Percentiles rank a stretch among this genome's conserved stretches.
Conservation (phyloP, 2,113 vertebrate species). For the Megaceryle maxima region DNA sequence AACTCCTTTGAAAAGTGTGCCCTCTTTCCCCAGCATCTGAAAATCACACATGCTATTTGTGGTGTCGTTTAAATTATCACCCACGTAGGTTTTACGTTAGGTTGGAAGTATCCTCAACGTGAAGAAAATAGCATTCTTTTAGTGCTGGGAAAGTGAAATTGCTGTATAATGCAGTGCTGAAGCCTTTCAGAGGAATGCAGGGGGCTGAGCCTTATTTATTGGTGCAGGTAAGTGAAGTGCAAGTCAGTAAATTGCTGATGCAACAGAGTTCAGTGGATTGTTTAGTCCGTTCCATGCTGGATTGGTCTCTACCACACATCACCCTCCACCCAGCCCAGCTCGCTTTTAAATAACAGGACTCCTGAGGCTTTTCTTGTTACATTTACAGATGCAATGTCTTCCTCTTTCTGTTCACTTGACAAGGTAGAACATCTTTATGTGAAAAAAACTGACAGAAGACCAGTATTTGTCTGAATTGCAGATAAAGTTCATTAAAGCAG, state of each 20-base stretch:
- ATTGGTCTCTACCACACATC: neutral
- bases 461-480: neutral
- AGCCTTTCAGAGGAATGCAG: neutral
- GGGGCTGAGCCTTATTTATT: neutral
- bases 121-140: neutral
- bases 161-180: neutral
- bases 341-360: conserved; percentile 8
- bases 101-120: neutral
- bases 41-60: neutral
- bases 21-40: neutral
- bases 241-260: conserved; percentile 18
- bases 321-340: neutral
- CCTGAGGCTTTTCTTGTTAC: conserved; percentile 14
- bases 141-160: neutral
- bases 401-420: neutral
- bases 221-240: neutral
- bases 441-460: neutral
- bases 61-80: neutral
- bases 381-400: conserved; percentile 17
- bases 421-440: neutral
- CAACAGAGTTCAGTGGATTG: conserved; percentile 15
- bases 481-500: neutral
- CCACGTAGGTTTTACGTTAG: neutral
- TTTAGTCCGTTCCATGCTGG: neutral
- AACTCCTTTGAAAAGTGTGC: neutral